Evolutionary conservation across 2,797 vertebrate genomes (phyloP).

Genomic region (Alosa sapidissima): DNA sequence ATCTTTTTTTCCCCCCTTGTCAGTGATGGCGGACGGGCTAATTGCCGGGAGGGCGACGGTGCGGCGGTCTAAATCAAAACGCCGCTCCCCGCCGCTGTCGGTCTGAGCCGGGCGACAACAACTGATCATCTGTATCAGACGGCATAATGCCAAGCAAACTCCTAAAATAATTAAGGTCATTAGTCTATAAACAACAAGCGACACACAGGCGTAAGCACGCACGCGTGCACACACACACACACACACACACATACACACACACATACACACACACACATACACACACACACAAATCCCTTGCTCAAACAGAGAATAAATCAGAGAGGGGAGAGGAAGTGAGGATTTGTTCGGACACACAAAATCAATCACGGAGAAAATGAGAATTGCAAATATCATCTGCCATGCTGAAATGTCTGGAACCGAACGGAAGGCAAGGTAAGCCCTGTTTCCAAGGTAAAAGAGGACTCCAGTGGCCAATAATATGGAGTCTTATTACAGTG

Average conservation of each 20-base stretch:
- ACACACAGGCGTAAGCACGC: constrained; percentile 26
- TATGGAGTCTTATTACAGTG: neutral
- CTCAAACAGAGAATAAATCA: constrained; percentile 49
- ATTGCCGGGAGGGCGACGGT: constrained; percentile 40
- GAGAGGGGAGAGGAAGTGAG: constrained; percentile 48
- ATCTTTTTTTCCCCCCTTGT: neutral
- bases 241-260: too few species aligned
- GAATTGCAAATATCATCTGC: constrained; percentile 70
- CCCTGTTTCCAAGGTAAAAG: constrained; percentile 24
- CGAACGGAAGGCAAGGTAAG: neutral
- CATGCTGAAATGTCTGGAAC: constrained; percentile 44
- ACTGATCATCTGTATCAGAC: constrained; percentile 33
- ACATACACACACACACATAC: neutral
- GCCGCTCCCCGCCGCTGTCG: constrained; percentile 1
- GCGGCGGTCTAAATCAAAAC: constrained; percentile 9
- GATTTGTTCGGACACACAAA: constrained; percentile 58
- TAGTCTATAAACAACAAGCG: constrained; percentile 54
- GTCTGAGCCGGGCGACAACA: constrained; percentile 7
- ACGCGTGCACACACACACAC: neutral
- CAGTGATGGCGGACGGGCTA: constrained; percentile 40
- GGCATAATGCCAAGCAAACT: constrained; percentile 35
- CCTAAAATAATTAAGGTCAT: constrained; percentile 60
- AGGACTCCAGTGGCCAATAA: constrained; percentile 4
- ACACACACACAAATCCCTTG: constrained; percentile 37
- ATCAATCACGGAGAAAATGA: constrained; percentile 69